Percentiles rank a stretch among this genome's conserved stretches.
phyloP scores from a whole-genome alignment of 2,888 invertebrate genomes.

The Norana najaformis region DNA sequence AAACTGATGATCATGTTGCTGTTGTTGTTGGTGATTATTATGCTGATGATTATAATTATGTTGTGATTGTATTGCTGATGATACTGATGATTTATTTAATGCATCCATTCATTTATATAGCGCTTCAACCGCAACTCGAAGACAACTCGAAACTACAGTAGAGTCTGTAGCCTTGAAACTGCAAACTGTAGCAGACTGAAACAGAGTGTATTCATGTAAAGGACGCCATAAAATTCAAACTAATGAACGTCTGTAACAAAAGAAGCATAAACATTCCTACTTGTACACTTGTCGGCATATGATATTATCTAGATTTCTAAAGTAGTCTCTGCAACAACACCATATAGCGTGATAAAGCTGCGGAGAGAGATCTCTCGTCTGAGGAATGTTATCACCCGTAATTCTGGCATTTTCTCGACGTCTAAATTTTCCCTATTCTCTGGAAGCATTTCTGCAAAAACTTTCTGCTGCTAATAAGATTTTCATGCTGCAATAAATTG shows the following conservation, averaged over 20 bases:
- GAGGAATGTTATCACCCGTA: neutral
- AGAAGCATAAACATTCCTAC: neutral
- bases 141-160: too few relatives aligned
- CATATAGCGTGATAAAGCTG: neutral
- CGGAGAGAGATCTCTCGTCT: neutral
- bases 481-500: neutral
- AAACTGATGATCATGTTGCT: neutral
- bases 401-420: neutral
- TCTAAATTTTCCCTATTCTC: neutral
- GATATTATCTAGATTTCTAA: neutral
- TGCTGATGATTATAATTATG: neutral
- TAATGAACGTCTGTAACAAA: neutral
- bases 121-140: too few relatives aligned
- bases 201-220: neutral
- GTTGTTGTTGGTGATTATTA: neutral
- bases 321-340: neutral
- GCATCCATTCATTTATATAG: neutral
- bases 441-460: neutral
- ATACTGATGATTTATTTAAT: neutral
- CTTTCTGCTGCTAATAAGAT: neutral
- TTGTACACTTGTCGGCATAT: neutral
- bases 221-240: neutral
- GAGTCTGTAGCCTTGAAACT: neutral
- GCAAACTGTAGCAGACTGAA: too few relatives aligned
- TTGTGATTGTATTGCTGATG: neutral